Conservation (phyloP, 2,797 vertebrate genomes). For the Halcyon chelicuti region DNA sequence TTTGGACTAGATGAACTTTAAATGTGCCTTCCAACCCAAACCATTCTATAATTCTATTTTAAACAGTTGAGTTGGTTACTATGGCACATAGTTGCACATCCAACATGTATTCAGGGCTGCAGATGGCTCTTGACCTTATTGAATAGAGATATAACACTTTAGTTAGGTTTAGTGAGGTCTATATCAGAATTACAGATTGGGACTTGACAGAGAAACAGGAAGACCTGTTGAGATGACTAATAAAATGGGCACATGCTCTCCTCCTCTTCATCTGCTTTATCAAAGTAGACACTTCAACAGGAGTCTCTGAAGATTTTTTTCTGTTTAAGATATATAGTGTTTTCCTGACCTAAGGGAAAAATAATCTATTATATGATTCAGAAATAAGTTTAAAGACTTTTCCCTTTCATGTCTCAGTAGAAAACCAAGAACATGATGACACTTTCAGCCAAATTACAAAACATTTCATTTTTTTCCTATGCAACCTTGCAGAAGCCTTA, state of each 20-base stretch:
- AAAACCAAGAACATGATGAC: not conserved
- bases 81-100: not conserved
- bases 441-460: constrained; percentile 22
- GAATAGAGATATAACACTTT: not conserved
- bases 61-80: not conserved
- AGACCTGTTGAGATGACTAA: not conserved
- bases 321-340: not conserved
- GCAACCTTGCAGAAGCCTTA: not conserved
- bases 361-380: not conserved
- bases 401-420: not conserved
- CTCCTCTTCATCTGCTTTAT: not conserved
- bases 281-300: not conserved
- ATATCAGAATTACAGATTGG: not conserved
- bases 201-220: not conserved
- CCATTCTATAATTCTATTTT: not conserved
- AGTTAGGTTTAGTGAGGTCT: not conserved
- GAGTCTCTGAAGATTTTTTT: not conserved
- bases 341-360: not conserved
- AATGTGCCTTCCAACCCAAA: not conserved
- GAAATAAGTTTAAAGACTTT: not conserved
- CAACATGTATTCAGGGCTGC: not conserved
- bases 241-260: not conserved
- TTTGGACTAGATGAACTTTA: not conserved
- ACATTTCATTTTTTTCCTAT: not conserved
- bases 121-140: not conserved